These are phyloP conservation scores for Bilobella aurantiaca DNA, from an alignment of 1,140 invertebrate species.

Conservation along the genomic window DNA sequence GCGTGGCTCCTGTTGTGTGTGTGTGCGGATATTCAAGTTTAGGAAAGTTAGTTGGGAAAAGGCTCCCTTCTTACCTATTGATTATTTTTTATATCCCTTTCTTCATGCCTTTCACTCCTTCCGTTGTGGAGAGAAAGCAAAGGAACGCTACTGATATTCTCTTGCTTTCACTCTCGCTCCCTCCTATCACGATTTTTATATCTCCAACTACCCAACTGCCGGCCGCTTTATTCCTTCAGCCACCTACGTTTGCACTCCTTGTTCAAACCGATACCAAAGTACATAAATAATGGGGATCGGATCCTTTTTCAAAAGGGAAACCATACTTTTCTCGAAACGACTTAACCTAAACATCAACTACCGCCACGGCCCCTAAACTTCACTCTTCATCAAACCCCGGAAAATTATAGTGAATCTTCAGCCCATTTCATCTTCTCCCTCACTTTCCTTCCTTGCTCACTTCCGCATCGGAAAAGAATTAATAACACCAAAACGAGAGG, in stretches of 20 bases:
- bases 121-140: neutral
- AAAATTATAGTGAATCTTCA: neutral
- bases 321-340: neutral
- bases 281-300: constrained; percentile 5
- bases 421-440: neutral
- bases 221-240: neutral
- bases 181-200: neutral
- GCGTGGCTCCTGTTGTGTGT: neutral
- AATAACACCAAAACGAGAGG: no score
- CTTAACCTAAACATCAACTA: neutral
- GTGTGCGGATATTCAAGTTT: constrained; percentile 7
- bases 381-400: neutral
- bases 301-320: neutral
- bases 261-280: constrained; percentile 2
- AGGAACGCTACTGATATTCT: neutral
- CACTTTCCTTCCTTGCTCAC: neutral
- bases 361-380: neutral
- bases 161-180: neutral
- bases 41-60: neutral
- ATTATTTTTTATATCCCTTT: constrained; percentile 1
- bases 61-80: constrained; percentile 6
- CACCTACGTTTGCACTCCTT: neutral
- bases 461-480: no score
- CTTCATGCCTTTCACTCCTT: neutral
- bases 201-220: neutral